A percentile compares a stretch with the other conserved stretches of the same genome.
phyloP scores from a whole-genome alignment of 2,888 invertebrate genomes.

The Gymnocheta viridis region DNA sequence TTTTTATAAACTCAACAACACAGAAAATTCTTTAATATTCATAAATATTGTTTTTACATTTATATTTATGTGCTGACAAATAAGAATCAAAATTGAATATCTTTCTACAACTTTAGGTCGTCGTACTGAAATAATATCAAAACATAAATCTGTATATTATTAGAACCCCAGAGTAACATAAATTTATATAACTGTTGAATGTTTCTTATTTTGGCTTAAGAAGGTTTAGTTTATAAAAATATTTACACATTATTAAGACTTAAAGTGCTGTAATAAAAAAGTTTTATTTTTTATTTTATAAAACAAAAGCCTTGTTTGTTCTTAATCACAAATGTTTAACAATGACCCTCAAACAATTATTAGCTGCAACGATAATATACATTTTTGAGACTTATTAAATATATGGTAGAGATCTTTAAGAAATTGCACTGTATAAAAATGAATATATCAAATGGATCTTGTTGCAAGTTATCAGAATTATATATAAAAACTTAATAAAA shows the following conservation, averaged over 20 bases:
- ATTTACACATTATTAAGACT: conserved; percentile 25
- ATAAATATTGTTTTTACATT: no score
- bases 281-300: not conserved
- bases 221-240: not conserved
- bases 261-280: conserved; percentile 12
- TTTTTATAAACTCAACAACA: no score
- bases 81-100: no score
- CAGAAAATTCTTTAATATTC: no score
- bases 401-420: not conserved
- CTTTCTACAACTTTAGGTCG: not conserved
- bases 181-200: conserved; percentile 14
- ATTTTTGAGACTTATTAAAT: not conserved
- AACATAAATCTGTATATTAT: not conserved
- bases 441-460: not conserved
- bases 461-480: not conserved
- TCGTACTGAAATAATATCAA: not conserved
- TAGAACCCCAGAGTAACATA: not conserved
- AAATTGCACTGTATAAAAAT: not conserved
- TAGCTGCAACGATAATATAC: not conserved
- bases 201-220: not conserved
- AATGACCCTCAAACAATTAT: no score
- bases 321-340: not conserved
- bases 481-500: no score
- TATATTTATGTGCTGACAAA: no score
- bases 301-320: not conserved